These are phyloP conservation scores for Chaenocephalus aceratus DNA, from an alignment of 2,113 vertebrate species.

Conservation along the genomic window DNA sequence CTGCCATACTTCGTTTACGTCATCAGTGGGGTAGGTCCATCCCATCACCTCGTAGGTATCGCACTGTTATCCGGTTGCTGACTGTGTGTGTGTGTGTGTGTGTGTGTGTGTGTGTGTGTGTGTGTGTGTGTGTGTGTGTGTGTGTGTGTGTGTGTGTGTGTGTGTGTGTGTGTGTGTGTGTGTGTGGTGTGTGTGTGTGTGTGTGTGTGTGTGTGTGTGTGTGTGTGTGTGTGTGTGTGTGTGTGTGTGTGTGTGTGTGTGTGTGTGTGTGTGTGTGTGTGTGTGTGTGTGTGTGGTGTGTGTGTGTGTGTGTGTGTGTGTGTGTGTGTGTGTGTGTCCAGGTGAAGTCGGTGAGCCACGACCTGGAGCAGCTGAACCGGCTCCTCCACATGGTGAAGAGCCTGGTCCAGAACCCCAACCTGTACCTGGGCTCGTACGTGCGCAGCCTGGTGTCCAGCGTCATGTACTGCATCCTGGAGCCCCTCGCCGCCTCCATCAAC, in stretches of 20 bases:
- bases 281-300: background rate
- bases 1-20: constrained; percentile 95
- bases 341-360: constrained; percentile 95
- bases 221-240: background rate
- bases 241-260: background rate
- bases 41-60: background rate
- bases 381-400: constrained; percentile 92
- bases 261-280: background rate
- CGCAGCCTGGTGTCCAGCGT: constrained; percentile 92
- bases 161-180: background rate
- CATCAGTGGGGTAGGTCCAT: constrained; percentile 90
- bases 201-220: background rate
- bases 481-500: constrained; percentile 94
- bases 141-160: background rate
- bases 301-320: background rate
- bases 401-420: constrained; percentile 91
- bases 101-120: background rate
- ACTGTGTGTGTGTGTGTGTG: background rate
- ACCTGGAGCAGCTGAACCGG: constrained; percentile 92
- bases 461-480: constrained; percentile 95
- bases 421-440: constrained; percentile 92
- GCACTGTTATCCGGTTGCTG: background rate
- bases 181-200: background rate
- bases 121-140: background rate
- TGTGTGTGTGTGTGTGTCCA: constrained; percentile 44